Evolutionary conservation across 2,113 vertebrate genomes (phyloP).

Genomic region (Arizona elegans): DNA sequence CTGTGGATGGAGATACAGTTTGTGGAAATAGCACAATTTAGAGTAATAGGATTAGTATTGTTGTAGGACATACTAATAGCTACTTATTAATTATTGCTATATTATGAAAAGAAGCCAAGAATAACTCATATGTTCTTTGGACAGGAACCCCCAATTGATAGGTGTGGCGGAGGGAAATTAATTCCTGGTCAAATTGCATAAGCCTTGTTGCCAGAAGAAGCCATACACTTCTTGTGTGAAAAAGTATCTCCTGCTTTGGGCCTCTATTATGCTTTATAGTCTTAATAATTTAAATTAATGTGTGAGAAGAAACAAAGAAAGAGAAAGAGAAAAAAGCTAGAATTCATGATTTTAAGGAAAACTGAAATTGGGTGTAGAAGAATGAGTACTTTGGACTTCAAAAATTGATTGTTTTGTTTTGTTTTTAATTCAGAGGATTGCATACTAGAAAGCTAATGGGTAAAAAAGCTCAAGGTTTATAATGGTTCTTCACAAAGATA

Average conservation of each 20-base stretch:
- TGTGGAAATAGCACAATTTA: slow-evolving; percentile 66
- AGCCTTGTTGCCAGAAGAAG: background rate
- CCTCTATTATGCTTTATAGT: background rate
- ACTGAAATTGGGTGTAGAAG: background rate
- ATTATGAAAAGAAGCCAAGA: slow-evolving; percentile 58
- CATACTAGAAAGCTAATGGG: background rate
- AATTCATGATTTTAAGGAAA: background rate
- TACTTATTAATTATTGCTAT: slow-evolving; percentile 63
- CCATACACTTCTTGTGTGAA: background rate
- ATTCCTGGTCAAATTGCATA: slow-evolving; percentile 21
- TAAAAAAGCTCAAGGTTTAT: background rate
- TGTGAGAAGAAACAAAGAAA: background rate
- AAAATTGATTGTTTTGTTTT: background rate
- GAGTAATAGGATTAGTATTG: slow-evolving; percentile 46
- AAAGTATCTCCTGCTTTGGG: background rate
- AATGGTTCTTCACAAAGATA: background rate
- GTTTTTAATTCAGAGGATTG: background rate
- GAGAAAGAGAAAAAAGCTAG: background rate
- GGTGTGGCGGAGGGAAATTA: background rate
- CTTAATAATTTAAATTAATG: background rate
- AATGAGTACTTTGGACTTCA: background rate
- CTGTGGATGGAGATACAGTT: slow-evolving; percentile 57
- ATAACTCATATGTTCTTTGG: slow-evolving; percentile 32
- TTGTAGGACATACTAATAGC: slow-evolving; percentile 59
- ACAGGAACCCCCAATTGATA: background rate